Evolutionary conservation across 2,797 vertebrate genomes (phyloP), one percentile per base, ranked within the genome.

Genomic region (Odontamblyopus rebecca): DNA sequence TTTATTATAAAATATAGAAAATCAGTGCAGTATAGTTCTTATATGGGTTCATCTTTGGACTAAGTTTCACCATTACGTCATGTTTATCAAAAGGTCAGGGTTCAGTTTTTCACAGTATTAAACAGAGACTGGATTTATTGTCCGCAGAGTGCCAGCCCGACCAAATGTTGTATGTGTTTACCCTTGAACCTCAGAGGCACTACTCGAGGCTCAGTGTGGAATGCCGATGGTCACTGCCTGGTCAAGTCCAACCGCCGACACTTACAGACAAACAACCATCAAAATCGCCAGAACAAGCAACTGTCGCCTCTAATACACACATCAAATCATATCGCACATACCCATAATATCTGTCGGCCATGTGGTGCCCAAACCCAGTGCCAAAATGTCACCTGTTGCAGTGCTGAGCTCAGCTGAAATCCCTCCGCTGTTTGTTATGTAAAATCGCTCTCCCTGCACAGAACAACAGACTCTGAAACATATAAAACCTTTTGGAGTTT

Each of bases 171-270:
- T 15, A 66, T 81, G 74, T 90, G 84, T 90, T 89, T 91, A 87
- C 88, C 84, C 80, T 5, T 88, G 85, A 85, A 86, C 80, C 86
- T 84, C 86, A 81, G 82, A 84, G 75, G 72, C 18, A 78, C 82
- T 78, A 79, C 82, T 91, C 51, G 79, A 86, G 88, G 86, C 76
- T 84, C 67, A 54, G 85, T 88, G 89, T 85, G 88, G 88, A 91
- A 92, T 89, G 87, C 87, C 83, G 74, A 76, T 78, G 80, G 73
- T 9, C 19, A 70, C 67, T 78, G 74, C 68, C 26, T 29, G 72
- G 70, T 77, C 78, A 82, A 80, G 84, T 80, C 80, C 78, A 76
- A 73, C 80, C 82, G 6, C 75, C 19, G 79, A 67, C 30, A 59
- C 67, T 61, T 32, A 60, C 79, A 65, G 59, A 12, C 69, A 77